Evolutionary conservation across 2,113 vertebrate genomes (phyloP).

Genomic region (Acrocephalus arundinaceus): DNA sequence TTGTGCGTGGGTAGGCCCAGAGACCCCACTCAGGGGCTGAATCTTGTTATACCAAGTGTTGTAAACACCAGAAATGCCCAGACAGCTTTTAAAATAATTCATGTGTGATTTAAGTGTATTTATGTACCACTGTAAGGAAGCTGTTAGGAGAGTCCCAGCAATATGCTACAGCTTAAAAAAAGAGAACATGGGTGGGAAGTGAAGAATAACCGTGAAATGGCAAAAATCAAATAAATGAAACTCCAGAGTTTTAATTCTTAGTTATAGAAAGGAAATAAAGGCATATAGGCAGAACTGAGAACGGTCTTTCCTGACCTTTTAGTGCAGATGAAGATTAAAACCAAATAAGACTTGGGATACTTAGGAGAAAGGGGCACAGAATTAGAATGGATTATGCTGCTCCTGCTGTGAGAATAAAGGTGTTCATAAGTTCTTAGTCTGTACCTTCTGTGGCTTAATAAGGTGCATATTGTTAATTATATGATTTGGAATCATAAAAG

Average conservation of each 20-base stretch:
- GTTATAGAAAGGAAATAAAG: background rate
- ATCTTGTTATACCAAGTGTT: background rate
- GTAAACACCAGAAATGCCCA: background rate
- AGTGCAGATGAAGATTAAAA: background rate
- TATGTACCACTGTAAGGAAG: background rate
- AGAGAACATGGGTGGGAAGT: background rate
- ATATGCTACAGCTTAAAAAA: background rate
- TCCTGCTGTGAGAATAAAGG: background rate
- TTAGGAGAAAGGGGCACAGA: background rate
- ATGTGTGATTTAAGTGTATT: background rate
- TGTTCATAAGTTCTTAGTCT: background rate
- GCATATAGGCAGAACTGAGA: background rate
- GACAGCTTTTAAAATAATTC: background rate
- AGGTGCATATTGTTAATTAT: background rate
- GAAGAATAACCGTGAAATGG: background rate
- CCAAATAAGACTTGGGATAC: background rate
- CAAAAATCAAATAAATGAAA: background rate
- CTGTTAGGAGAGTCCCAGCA: background rate
- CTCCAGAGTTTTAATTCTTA: background rate
- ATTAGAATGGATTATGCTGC: background rate
- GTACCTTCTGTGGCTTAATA: background rate
- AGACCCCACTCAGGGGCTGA: background rate
- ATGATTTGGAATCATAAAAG: background rate
- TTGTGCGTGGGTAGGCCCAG: background rate
- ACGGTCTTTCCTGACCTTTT: background rate